Percentiles rank a stretch among this genome's conserved stretches.
phyloP scores from a whole-genome alignment of 2,888 invertebrate genomes.

The Sarcophaga rosellei region DNA sequence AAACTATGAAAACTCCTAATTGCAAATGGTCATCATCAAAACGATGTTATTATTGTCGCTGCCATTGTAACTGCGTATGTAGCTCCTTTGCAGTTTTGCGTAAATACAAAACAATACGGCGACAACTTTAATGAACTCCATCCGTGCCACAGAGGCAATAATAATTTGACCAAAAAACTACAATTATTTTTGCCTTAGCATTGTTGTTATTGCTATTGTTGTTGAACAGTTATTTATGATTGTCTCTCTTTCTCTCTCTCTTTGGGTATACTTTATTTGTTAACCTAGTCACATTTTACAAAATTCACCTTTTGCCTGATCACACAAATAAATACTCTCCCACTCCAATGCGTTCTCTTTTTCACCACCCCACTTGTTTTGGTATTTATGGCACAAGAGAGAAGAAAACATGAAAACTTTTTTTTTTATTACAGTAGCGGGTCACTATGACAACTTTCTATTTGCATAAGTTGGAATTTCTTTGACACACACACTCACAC shows the following conservation, averaged over 20 bases:
- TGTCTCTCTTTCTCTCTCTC: no score
- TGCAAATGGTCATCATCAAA: not conserved
- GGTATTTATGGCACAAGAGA: conserved; percentile 41
- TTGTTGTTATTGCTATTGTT: conserved; percentile 6
- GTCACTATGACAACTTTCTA: conserved; percentile 68
- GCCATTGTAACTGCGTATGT: conserved; percentile 33
- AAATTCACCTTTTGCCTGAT: conserved; percentile 64
- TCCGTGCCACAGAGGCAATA: conserved; percentile 26
- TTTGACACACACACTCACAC: no score
- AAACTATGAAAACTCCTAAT: conserved; percentile 22
- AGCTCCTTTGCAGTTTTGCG: conserved; percentile 37
- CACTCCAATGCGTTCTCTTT: conserved; percentile 28
- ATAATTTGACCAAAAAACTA: conserved; percentile 37
- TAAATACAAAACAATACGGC: conserved; percentile 44
- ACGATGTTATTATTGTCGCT: conserved; percentile 28
- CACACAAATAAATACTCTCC: conserved; percentile 55
- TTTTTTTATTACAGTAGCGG: conserved; percentile 64
- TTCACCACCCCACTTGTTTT: not conserved
- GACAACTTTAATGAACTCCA: conserved; percentile 54
- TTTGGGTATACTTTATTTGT: conserved; percentile 44
- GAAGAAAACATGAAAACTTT: no score
- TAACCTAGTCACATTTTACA: conserved; percentile 63
- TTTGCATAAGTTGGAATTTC: conserved; percentile 46
- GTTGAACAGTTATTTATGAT: conserved; percentile 59
- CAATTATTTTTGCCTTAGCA: conserved; percentile 32